A percentile compares a stretch with the other conserved stretches of the same genome.
These are phyloP conservation scores for Alosa alosa DNA, from an alignment of 2,113 vertebrate genomes.

Conservation along the genomic window DNA sequence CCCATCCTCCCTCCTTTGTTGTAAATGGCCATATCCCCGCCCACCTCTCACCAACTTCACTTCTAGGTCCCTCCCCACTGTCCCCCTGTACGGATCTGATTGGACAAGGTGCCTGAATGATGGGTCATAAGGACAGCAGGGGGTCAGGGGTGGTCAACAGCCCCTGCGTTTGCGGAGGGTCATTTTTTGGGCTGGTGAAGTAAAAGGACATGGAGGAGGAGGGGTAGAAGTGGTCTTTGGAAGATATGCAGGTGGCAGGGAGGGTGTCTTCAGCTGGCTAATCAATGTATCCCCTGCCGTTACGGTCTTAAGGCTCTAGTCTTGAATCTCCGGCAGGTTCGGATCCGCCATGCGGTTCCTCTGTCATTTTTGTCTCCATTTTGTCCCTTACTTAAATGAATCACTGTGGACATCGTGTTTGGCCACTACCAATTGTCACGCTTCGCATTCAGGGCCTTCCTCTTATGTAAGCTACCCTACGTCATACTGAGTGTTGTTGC, in stretches of 20 bases:
- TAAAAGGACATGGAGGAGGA: background rate
- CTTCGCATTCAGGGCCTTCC: background rate
- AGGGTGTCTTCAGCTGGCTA: background rate
- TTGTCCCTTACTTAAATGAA: too few relatives aligned
- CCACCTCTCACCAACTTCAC: constrained; percentile 23
- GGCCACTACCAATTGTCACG: background rate
- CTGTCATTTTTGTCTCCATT: too few relatives aligned
- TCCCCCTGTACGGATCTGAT: background rate
- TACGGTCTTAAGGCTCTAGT: background rate
- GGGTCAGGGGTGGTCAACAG: constrained; percentile 20
- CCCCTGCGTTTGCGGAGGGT: background rate
- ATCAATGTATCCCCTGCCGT: background rate
- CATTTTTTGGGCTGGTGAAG: background rate
- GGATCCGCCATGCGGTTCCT: too few relatives aligned
- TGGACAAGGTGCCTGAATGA: constrained; percentile 11
- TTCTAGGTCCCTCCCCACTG: background rate
- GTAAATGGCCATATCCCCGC: constrained; percentile 26
- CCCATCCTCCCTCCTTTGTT: constrained; percentile 45
- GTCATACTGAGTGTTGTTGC: background rate
- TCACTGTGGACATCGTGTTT: background rate
- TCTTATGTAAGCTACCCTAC: background rate
- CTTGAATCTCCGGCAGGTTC: background rate
- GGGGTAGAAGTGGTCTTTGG: background rate
- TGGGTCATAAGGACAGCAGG: constrained; percentile 19
- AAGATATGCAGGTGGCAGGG: background rate